These are phyloP conservation scores for Emberiza fucata DNA, from an alignment of 2,113 vertebrate genomes.

Conservation along the genomic window DNA sequence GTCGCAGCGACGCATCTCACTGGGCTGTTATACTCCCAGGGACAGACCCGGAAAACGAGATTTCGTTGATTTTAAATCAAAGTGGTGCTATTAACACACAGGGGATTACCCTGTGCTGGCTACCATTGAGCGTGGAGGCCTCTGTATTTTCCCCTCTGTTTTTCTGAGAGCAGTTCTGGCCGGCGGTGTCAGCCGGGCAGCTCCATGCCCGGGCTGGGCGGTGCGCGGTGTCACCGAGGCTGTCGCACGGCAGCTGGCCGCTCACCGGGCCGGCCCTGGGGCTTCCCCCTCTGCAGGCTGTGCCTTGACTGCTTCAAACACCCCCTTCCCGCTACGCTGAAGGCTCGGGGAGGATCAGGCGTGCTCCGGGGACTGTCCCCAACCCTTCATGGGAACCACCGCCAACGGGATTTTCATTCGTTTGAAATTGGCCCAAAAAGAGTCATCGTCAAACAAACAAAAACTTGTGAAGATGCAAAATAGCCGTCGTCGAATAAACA, in stretches of 20 bases:
- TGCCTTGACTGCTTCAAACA: background rate
- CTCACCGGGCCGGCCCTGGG: accelerated
- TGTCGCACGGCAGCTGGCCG: background rate
- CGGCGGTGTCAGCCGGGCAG: background rate
- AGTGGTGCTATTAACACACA: accelerated
- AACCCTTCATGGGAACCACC: accelerated
- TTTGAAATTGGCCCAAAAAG: background rate
- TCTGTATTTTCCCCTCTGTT: background rate
- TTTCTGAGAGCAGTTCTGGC: background rate
- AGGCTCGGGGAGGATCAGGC: accelerated
- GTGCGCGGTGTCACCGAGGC: background rate
- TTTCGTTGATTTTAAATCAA: background rate
- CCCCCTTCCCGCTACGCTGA: background rate
- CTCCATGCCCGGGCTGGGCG: background rate
- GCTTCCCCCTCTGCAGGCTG: background rate
- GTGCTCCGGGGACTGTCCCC: background rate
- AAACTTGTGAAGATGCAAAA: background rate
- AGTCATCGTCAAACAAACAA: background rate
- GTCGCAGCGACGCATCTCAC: accelerated
- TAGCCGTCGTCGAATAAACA: background rate
- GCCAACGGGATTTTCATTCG: background rate
- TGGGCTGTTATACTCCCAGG: accelerated
- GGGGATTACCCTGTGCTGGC: background rate
- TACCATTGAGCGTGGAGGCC: accelerated
- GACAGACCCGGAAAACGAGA: background rate